Evolutionary conservation across 1,140 invertebrate species (phyloP).

Genomic region (Heliconius hermathena): DNA sequence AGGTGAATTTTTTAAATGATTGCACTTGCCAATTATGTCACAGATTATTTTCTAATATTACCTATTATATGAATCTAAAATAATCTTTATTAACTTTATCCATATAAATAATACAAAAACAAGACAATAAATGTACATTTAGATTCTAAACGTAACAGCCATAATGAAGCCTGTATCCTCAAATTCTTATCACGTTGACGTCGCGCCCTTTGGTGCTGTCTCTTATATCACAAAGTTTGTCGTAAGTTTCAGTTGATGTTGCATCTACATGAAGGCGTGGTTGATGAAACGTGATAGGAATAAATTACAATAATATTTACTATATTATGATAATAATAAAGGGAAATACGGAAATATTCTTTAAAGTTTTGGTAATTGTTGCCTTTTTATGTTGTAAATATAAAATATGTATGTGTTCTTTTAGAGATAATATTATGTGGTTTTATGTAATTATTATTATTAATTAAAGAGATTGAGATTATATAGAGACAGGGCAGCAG

Average conservation of each 20-base stretch:
- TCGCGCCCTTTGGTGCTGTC: constrained; percentile 23
- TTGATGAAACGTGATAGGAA: constrained; percentile 14
- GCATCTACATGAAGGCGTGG: constrained; percentile 7
- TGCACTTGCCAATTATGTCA: no score
- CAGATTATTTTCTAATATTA: no score
- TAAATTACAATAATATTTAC: constrained; percentile 13
- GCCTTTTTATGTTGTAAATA: neutral
- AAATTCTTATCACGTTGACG: constrained; percentile 27
- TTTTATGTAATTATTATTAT: no score
- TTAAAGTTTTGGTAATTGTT: neutral
- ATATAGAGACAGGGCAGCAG: no score
- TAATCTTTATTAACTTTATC: no score
- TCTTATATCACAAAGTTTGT: constrained; percentile 23
- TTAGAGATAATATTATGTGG: no score
- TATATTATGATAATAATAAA: neutral
- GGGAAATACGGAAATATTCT: neutral
- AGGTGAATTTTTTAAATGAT: no score
- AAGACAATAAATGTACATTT: constrained; percentile 4
- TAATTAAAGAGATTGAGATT: no score
- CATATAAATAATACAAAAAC: neutral
- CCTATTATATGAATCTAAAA: no score
- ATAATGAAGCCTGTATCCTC: neutral
- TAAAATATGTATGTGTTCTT: neutral
- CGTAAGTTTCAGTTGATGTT: constrained; percentile 19
- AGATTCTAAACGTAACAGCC: constrained; percentile 7